Conservation (phyloP, 2,113 vertebrate genomes). For the Alectura lathami region DNA sequence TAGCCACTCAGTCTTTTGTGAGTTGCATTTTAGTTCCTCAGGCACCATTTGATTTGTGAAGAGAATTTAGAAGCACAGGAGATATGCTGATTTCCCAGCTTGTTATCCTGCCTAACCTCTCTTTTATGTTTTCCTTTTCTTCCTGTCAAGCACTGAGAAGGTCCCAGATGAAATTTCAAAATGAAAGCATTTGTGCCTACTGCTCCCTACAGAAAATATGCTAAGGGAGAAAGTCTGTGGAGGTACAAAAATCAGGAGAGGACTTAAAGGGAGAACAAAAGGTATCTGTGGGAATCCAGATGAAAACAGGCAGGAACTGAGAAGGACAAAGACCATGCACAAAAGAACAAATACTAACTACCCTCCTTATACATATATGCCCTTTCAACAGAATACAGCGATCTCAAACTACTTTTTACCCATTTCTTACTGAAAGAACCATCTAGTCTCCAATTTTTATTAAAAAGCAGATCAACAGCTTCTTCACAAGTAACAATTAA, state of each 20-base stretch:
- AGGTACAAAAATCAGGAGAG: constrained; percentile 41
- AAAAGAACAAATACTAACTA: constrained; percentile 60
- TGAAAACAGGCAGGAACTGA: constrained; percentile 35
- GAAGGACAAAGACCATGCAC: constrained; percentile 8
- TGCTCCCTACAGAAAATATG: constrained; percentile 17
- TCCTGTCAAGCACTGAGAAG: constrained; percentile 8
- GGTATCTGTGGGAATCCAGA: constrained; percentile 31
- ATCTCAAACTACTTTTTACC: neutral
- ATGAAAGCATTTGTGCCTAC: constrained; percentile 38
- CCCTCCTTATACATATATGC: neutral
- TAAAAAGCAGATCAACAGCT: neutral
- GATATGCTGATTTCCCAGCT: constrained; percentile 36
- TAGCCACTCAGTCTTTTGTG: neutral
- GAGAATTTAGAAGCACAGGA: constrained; percentile 8
- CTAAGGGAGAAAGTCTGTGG: constrained; percentile 1
- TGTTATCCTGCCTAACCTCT: constrained; percentile 36
- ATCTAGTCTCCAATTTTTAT: neutral
- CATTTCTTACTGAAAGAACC: neutral
- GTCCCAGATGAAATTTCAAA: constrained; percentile 36
- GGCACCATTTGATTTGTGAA: neutral
- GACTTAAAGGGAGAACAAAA: constrained; percentile 58
- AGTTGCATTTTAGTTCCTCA: neutral
- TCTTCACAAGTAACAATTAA: neutral
- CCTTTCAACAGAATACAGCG: neutral
- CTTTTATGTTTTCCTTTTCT: constrained; percentile 33